Evolutionary conservation across 2,113 vertebrate genomes (phyloP).

Genomic region (Delphinus delphis): DNA sequence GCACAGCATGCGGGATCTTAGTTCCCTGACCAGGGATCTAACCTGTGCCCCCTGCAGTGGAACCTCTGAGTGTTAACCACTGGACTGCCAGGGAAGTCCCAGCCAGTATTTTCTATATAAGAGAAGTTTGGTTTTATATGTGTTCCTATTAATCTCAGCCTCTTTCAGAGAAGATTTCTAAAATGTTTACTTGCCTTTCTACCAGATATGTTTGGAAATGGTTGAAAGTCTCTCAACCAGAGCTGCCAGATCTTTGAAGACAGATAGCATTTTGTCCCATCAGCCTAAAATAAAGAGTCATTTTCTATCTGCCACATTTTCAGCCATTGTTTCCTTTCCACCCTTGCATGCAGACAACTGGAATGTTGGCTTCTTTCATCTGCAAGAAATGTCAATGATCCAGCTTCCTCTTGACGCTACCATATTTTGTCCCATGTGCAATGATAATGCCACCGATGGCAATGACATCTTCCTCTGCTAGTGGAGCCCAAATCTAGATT

Average conservation of each 20-base stretch:
- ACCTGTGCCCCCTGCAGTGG: no score
- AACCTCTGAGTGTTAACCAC: no score
- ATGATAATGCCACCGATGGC: background rate
- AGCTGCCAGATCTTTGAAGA: background rate
- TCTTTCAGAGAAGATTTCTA: background rate
- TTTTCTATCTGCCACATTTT: slow-evolving; percentile 15
- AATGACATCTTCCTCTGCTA: background rate
- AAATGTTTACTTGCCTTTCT: background rate
- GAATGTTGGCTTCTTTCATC: background rate
- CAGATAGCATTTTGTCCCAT: background rate
- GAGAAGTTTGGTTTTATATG: background rate
- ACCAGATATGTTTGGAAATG: background rate
- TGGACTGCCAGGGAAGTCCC: no score
- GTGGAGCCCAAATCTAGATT: background rate
- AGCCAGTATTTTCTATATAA: background rate
- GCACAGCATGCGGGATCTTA: no score
- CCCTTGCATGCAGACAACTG: background rate
- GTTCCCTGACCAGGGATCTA: no score
- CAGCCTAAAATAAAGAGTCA: background rate
- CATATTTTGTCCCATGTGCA: background rate
- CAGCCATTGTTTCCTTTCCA: background rate
- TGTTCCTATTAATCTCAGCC: background rate
- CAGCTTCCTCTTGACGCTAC: background rate
- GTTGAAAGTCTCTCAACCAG: background rate
- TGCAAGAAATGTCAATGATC: background rate